A percentile compares a stretch with the other conserved stretches of the same genome.
Evolutionary conservation across 1,140 invertebrate species (phyloP).

Genomic region (Arctopsyche grandis): DNA sequence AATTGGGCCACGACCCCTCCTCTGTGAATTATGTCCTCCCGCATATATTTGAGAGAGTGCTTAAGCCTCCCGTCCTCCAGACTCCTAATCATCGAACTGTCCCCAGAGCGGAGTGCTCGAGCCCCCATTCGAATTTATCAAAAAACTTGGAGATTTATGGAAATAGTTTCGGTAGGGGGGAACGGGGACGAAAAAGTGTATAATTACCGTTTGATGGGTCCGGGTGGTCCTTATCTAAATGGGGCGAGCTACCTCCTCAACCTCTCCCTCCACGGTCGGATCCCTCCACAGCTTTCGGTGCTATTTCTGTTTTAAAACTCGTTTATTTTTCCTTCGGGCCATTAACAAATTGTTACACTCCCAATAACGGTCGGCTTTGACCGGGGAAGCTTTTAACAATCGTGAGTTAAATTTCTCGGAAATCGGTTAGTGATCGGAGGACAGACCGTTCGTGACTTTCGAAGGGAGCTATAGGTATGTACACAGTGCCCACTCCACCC

Average conservation of each 20-base stretch:
- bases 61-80: not conserved
- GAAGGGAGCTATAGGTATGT: not conserved
- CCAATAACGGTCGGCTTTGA: not conserved
- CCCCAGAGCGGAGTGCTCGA: constrained; percentile 6
- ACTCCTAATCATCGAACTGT: not conserved
- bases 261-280: not conserved
- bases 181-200: constrained; percentile 16
- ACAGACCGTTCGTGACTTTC: not conserved
- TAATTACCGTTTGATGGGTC: constrained; percentile 38
- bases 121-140: constrained; percentile 32
- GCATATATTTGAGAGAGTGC: too few species aligned
- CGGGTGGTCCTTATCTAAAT: constrained; percentile 12
- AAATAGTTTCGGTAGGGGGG: constrained; percentile 32
- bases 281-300: not conserved
- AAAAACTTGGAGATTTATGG: constrained; percentile 42
- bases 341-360: constrained; percentile 7
- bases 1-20: too few species aligned
- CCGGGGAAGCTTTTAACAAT: not conserved
- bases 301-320: constrained; percentile 1
- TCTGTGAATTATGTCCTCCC: too few species aligned
- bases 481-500: too few species aligned
- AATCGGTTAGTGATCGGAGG: not conserved
- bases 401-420: constrained; percentile 6
- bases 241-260: not conserved
- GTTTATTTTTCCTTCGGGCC: constrained; percentile 7